phyloP scores from a whole-genome alignment of 2,888 invertebrate species.

The Loripinus fragilis region DNA sequence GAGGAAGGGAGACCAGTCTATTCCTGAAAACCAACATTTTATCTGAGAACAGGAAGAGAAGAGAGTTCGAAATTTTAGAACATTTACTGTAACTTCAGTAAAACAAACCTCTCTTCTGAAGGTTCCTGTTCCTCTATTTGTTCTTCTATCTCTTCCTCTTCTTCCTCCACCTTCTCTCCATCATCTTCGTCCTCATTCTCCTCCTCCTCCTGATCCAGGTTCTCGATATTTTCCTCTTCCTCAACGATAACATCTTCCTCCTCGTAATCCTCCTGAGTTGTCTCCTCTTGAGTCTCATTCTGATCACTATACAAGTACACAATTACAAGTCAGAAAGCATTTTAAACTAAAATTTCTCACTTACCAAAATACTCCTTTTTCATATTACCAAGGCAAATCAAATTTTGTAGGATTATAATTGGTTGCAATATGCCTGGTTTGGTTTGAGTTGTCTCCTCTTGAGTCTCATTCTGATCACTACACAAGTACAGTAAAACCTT shows the following conservation, averaged over 20 bases:
- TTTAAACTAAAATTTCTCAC: too few relatives aligned
- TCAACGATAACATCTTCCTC: constrained; percentile 54
- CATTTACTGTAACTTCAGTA: too few relatives aligned
- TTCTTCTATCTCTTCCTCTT: constrained; percentile 28
- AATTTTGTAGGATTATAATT: too few relatives aligned
- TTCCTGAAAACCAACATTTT: too few relatives aligned
- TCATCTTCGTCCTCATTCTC: constrained; percentile 50
- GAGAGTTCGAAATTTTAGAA: too few relatives aligned
- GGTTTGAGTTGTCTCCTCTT: constrained; percentile 60
- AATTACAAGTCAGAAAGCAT: too few relatives aligned
- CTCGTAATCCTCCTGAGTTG: constrained; percentile 55
- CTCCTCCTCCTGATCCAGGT: constrained; percentile 33
- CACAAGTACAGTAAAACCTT: constrained; percentile 8
- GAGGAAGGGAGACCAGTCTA: too few relatives aligned
- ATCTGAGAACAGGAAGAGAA: too few relatives aligned
- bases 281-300: constrained; percentile 50
- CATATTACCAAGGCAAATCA: too few relatives aligned
- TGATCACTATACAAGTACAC: constrained; percentile 28
- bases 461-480: constrained; percentile 40
- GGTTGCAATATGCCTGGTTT: too few relatives aligned
- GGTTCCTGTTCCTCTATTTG: constrained; percentile 44
- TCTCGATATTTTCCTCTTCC: constrained; percentile 57
- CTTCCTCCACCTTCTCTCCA: constrained; percentile 30
- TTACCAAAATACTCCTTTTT: too few relatives aligned
- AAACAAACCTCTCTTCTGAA: constrained; percentile 45